Evolutionary conservation across 2,888 invertebrate species (phyloP), one percentile per base, ranked within the genome.

Genomic region (Byasa hedistus): DNA sequence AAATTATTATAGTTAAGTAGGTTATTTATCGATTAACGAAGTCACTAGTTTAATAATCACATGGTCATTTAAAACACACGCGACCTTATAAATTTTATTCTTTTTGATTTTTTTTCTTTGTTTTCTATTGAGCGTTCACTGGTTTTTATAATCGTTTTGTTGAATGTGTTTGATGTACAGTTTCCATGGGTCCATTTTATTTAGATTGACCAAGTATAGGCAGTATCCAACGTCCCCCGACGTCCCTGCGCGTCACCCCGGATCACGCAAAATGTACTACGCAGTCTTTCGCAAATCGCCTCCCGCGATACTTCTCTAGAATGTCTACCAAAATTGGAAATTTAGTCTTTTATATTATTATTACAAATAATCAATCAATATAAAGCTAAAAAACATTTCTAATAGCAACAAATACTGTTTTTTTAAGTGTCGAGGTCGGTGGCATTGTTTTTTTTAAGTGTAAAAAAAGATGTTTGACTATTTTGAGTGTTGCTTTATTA

Each of bases 221-320:
- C 80, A 79, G 77, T 76, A 77, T 73, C 70, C 79, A 79, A 77
- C 81, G 78, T 79, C 87, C 90, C 90, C 86, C 81, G 75, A 72
- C 57, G 39, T 57, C 15, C 82, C 79, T 85, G 86, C 87, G 88
- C 87, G 86, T 79, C 82, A 81, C 84, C 84, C 84, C 77, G 76
- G 68, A 77, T 73, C 73, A 76, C 80, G 78, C 83, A 79, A 80
- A 85, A 83, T 81, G 76, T 76, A 80, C 82, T 80, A 84, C 87
- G 85, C 89, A 91, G 90, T 91, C 81, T 77, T 79, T 81, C 81
- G 79, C 78, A 80, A 86, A 82, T 84, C 89, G 86, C 79, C 84
- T 81, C 73, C 71, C 84, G 80, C 71, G 75, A 64, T 80, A 80
- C 87, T 80, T 76, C 86, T 82, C 80, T 76, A 78, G 70, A 61